phyloP scores from a whole-genome alignment of 2,797 vertebrate species.

The Oryzias sinensis region DNA sequence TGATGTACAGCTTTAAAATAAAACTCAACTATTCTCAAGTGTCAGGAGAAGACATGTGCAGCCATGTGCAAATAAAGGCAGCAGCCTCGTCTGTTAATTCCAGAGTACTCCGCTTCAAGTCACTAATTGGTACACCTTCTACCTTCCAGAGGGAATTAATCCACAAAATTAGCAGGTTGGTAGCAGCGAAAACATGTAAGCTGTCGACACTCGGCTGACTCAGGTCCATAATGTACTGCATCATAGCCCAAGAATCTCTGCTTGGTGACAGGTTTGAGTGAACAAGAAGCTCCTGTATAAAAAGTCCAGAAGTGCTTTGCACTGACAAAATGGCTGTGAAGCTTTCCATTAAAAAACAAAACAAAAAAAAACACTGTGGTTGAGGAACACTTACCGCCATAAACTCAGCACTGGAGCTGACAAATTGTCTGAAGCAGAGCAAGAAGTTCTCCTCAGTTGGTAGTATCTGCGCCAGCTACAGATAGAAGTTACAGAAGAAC shows the following conservation, averaged over 20 bases:
- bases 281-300: conserved; percentile 13
- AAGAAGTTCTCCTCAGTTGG: conserved; percentile 97
- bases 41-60: conserved; percentile 11
- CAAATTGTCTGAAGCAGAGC: conserved; percentile 93
- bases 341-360: conserved; percentile 6
- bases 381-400: conserved; percentile 85
- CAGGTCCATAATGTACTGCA: conserved; percentile 1
- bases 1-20: background rate
- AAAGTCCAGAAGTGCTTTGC: conserved; percentile 1
- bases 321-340: conserved; percentile 14
- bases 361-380: conserved; percentile 6
- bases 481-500: conserved; percentile 51
- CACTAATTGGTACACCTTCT: conserved; percentile 23
- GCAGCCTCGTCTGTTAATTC: conserved; percentile 10
- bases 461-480: conserved; percentile 94
- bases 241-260: conserved; percentile 4
- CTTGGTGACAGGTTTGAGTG: conserved; percentile 6
- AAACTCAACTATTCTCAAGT: background rate
- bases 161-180: conserved; percentile 29
- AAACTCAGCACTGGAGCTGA: conserved; percentile 91
- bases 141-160: conserved; percentile 18
- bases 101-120: conserved; percentile 16
- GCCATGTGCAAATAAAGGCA: conserved; percentile 6
- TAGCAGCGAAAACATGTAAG: conserved; percentile 13
- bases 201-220: conserved; percentile 19